Percentiles rank a stretch among this genome's conserved stretches.
phyloP scores from a whole-genome alignment of 2,888 invertebrate genomes.

The Pharmacophagus antenor region DNA sequence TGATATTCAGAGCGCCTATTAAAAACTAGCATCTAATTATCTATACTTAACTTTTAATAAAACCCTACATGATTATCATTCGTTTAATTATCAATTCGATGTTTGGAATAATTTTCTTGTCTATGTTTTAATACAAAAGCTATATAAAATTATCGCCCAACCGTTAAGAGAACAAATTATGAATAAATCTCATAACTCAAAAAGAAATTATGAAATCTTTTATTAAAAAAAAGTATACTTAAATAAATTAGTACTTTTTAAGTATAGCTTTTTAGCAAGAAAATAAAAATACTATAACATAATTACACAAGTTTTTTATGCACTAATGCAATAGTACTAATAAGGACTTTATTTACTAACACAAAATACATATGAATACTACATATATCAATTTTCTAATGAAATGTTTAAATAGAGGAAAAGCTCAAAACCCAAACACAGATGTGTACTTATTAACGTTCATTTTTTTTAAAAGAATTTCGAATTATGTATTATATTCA shows the following conservation, averaged over 20 bases:
- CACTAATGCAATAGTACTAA: background rate
- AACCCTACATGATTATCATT: conserved; percentile 18
- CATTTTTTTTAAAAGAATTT: background rate
- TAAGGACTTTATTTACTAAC: background rate
- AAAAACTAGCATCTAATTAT: conserved; percentile 19
- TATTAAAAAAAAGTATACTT: too few relatives aligned
- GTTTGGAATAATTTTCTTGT: conserved; percentile 12
- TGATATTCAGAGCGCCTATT: conserved; percentile 9
- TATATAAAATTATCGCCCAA: conserved; percentile 23
- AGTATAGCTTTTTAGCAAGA: background rate
- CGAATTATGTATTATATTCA: background rate
- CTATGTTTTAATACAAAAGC: conserved; percentile 20
- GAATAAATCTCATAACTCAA: conserved; percentile 17
- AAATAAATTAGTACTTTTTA: too few relatives aligned
- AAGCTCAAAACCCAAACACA: background rate
- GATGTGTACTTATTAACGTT: too few relatives aligned
- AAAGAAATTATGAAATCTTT: background rate
- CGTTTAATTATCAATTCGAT: conserved; percentile 23
- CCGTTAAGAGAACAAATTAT: conserved; percentile 4
- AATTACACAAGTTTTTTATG: background rate
- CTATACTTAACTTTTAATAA: conserved; percentile 21
- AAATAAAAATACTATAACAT: background rate
- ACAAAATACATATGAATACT: background rate
- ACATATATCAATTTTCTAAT: too few relatives aligned
- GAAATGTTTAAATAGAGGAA: background rate